Conservation (phyloP, 2,888 invertebrate genomes). For the Trissolcus brochymenae region DNA sequence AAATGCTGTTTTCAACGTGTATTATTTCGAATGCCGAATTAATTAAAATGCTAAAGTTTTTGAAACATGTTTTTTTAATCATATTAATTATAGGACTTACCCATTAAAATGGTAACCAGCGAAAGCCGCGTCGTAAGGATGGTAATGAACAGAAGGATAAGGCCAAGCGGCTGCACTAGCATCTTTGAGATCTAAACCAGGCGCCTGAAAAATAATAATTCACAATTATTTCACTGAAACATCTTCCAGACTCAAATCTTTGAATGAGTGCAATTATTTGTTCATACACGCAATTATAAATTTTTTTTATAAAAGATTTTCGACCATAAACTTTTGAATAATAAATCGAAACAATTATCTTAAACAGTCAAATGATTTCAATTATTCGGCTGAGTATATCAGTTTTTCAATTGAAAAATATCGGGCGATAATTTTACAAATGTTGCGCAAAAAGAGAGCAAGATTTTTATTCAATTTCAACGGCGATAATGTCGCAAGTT, state of each 20-base stretch:
- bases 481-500: slow-evolving; percentile 50
- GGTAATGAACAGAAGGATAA: slow-evolving; percentile 90
- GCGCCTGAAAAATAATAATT: slow-evolving; percentile 80
- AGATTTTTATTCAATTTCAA: slow-evolving; percentile 55
- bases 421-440: slow-evolving; percentile 44
- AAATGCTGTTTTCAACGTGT: slow-evolving; percentile 20
- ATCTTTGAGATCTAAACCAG: slow-evolving; percentile 91
- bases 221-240: not conserved
- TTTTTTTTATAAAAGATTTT: not conserved
- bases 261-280: not conserved
- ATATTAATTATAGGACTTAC: slow-evolving; percentile 80
- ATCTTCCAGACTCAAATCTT: not conserved
- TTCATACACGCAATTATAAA: not conserved
- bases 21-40: slow-evolving; percentile 15
- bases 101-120: slow-evolving; percentile 96
- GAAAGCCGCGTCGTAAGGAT: slow-evolving; percentile 95
- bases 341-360: slow-evolving; percentile 18
- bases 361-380: slow-evolving; percentile 35
- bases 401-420: slow-evolving; percentile 50
- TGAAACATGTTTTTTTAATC: too few relatives aligned
- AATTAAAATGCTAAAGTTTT: not conserved
- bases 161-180: slow-evolving; percentile 90
- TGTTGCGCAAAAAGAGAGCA: slow-evolving; percentile 47
- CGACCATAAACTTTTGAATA: not conserved
- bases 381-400: slow-evolving; percentile 40